Conservation (phyloP, 2,113 vertebrate genomes). For the Mustela nigripes region DNA sequence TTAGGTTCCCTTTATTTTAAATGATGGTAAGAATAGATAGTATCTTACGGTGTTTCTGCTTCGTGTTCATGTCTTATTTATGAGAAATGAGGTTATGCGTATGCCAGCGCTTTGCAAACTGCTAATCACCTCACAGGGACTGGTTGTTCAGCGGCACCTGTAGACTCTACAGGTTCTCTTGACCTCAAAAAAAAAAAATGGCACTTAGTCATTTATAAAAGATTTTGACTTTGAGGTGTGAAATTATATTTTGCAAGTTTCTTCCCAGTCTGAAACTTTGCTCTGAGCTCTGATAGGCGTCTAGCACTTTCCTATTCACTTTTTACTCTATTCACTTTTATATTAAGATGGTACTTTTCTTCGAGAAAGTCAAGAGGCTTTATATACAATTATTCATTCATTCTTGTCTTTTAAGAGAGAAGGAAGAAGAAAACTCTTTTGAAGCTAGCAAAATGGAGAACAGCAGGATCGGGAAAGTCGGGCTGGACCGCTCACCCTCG, state of each 20-base stretch:
- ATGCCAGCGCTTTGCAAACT: neutral
- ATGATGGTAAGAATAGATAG: neutral
- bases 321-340: neutral
- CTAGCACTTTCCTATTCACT: slow-evolving; percentile 29
- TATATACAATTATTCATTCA: neutral
- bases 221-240: slow-evolving; percentile 37
- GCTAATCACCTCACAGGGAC: neutral
- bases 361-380: neutral
- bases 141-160: neutral
- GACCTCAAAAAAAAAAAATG: slow-evolving; percentile 11
- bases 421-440: neutral
- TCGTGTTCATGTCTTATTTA: neutral
- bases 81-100: neutral
- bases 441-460: neutral
- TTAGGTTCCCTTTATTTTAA: neutral
- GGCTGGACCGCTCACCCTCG: rapidly evolving
- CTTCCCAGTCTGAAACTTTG: slow-evolving; percentile 30
- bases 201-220: neutral
- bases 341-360: neutral
- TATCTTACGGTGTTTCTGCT: neutral
- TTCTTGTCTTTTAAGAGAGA: neutral
- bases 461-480: neutral
- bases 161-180: neutral
- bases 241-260: slow-evolving; percentile 23
- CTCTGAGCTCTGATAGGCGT: neutral